phyloP scores from a whole-genome alignment of 2,888 invertebrate genomes.

The Ochropleura leucogaster region DNA sequence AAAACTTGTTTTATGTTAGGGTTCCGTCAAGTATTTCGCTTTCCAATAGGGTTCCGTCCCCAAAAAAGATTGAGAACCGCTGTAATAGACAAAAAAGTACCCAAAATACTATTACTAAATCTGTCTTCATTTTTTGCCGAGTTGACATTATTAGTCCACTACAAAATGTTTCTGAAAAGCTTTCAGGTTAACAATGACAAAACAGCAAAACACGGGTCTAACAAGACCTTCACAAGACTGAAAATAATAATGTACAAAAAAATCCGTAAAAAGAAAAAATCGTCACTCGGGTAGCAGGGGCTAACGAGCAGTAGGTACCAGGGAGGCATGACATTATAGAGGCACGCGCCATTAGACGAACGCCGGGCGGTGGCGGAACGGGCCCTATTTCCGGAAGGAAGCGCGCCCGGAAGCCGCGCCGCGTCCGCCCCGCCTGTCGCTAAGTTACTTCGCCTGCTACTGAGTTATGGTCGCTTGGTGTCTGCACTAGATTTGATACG shows the following conservation, averaged over 20 bases:
- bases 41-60: no score
- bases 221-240: conserved; percentile 56
- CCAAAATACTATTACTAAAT: neutral
- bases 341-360: conserved; percentile 82
- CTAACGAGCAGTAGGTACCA: conserved; percentile 82
- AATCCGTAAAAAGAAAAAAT: conserved; percentile 58
- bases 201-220: conserved; percentile 46
- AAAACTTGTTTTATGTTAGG: no score
- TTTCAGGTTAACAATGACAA: conserved; percentile 51
- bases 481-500: conserved; percentile 68
- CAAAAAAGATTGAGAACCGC: no score
- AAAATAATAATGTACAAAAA: conserved; percentile 59
- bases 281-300: conserved; percentile 71
- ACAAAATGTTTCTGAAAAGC: conserved; percentile 34
- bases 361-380: conserved; percentile 81
- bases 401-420: conserved; percentile 85
- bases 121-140: neutral
- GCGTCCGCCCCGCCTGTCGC: conserved; percentile 81
- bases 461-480: conserved; percentile 80
- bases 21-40: no score
- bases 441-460: conserved; percentile 74
- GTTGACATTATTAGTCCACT: conserved; percentile 28
- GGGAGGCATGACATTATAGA: conserved; percentile 86
- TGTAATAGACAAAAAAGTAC: no score
- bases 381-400: conserved; percentile 90